phyloP scores from a whole-genome alignment of 2,797 vertebrate genomes.

The Threskiornis aethiopicus region DNA sequence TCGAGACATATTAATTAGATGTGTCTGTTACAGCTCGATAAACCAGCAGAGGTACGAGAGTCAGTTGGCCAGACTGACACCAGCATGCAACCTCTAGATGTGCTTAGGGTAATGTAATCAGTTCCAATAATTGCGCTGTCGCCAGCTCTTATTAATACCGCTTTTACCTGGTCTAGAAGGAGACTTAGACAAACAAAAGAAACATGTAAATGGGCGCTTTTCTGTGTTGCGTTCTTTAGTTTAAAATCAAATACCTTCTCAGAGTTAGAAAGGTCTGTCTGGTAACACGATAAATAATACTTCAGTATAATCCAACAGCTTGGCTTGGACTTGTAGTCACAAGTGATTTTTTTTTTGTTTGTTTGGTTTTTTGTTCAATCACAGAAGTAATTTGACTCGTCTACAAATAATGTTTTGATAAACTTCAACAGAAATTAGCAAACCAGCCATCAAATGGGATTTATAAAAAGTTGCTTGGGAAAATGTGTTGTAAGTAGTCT shows the following conservation, averaged over 20 bases:
- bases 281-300: background rate
- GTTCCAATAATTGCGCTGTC: background rate
- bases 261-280: background rate
- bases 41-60: background rate
- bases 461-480: slow-evolving; percentile 67
- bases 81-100: background rate
- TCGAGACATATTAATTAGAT: background rate
- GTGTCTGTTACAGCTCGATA: background rate
- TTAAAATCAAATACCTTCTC: background rate
- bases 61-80: background rate
- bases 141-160: background rate
- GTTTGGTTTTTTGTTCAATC: background rate
- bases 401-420: slow-evolving; percentile 37
- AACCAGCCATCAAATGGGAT: slow-evolving; percentile 18
- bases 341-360: background rate
- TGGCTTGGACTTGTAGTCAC: background rate
- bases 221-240: background rate
- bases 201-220: background rate
- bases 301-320: background rate
- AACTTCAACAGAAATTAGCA: slow-evolving; percentile 45
- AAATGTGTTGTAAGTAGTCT: slow-evolving; percentile 67
- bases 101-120: background rate
- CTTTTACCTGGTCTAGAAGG: background rate
- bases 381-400: slow-evolving; percentile 9
- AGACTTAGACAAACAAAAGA: background rate